Conservation (phyloP, 2,113 vertebrate species). For the Macrotus californicus region DNA sequence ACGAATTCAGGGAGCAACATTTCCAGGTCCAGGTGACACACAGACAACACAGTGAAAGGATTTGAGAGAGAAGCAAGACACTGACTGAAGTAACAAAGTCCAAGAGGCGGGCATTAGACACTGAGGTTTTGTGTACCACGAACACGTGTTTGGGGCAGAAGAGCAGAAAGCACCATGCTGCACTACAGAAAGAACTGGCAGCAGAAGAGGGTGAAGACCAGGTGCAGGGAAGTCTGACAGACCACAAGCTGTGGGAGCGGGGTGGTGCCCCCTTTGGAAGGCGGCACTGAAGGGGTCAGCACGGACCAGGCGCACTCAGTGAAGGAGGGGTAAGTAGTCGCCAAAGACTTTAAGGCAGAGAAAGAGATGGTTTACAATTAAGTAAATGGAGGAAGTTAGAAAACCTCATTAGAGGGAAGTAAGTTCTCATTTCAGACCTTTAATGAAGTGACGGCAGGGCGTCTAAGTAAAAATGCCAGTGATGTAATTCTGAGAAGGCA, state of each 20-base stretch:
- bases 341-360: not conserved
- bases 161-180: not conserved
- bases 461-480: not conserved
- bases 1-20: not conserved
- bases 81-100: not conserved
- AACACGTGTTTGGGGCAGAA: not conserved
- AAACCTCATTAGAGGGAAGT: not conserved
- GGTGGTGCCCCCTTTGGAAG: not conserved
- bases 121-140: not conserved
- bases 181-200: not conserved
- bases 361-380: not conserved
- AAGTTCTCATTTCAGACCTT: not conserved
- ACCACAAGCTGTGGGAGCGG: not conserved
- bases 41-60: not conserved
- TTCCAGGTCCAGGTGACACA: not conserved
- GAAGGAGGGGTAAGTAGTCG: not conserved
- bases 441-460: not conserved
- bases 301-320: not conserved
- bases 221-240: not conserved
- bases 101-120: not conserved
- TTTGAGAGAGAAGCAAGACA: not conserved
- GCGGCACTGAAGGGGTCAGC: not conserved
- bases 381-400: not conserved
- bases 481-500: not conserved
- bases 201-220: not conserved